phyloP scores from a whole-genome alignment of 2,113 vertebrate species.

The Seriola aureovittata region DNA sequence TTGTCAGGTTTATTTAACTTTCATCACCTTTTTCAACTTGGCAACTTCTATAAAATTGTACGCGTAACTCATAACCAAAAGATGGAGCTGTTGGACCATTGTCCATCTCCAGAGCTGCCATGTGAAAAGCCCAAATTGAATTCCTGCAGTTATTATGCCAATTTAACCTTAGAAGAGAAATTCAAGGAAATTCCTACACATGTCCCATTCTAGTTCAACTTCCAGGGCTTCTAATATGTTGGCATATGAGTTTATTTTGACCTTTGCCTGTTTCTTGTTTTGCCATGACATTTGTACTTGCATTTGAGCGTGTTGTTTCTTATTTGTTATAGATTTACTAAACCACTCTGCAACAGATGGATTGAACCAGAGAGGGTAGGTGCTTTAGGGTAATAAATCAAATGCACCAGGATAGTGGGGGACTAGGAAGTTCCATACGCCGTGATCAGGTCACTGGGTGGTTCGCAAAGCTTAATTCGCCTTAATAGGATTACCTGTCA shows the following conservation, averaged over 20 bases:
- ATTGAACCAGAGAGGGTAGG: conserved; percentile 12
- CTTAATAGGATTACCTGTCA: conserved; percentile 79
- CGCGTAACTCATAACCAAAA: conserved; percentile 42
- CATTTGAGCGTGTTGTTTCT: background rate
- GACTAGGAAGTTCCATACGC: conserved; percentile 30
- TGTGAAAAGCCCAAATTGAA: background rate
- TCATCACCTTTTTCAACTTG: background rate
- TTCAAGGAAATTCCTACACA: background rate
- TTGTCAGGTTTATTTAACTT: background rate
- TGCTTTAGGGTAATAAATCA: conserved; percentile 53
- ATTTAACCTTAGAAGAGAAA: background rate
- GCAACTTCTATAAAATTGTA: background rate
- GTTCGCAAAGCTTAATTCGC: conserved; percentile 69
- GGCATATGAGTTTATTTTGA: background rate
- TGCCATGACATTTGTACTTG: background rate
- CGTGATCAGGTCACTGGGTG: conserved; percentile 55
- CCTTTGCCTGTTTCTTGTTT: background rate
- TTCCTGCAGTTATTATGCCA: background rate
- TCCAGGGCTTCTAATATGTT: background rate
- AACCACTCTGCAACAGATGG: background rate
- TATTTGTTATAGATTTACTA: background rate
- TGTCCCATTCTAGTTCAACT: background rate
- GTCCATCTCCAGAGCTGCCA: background rate
- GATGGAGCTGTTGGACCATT: conserved; percentile 62
- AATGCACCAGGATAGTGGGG: conserved; percentile 25